phyloP scores from a whole-genome alignment of 2,113 vertebrate species.

The Psophia crepitans region DNA sequence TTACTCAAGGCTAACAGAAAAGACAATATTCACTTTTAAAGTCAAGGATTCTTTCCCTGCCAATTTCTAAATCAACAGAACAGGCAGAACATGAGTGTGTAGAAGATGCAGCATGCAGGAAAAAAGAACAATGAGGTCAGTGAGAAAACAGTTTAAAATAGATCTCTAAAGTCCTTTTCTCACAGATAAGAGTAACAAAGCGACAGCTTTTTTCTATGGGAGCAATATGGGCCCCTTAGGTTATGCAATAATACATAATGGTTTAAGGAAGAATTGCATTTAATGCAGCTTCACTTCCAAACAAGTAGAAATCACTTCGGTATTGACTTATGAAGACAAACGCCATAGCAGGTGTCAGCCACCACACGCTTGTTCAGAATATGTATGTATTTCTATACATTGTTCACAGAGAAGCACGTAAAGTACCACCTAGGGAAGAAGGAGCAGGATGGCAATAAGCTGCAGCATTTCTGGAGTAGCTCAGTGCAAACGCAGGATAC shows the following conservation, averaged over 20 bases:
- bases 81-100: neutral
- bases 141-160: constrained; percentile 10
- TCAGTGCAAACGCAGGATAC: neutral
- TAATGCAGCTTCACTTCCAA: neutral
- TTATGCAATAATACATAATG: neutral
- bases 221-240: neutral
- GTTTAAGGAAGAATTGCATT: constrained; percentile 9
- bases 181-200: neutral
- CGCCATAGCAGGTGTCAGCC: neutral
- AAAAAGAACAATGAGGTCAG: neutral
- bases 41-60: neutral
- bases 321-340: neutral
- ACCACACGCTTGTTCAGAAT: neutral
- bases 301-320: neutral
- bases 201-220: neutral
- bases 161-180: neutral
- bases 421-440: neutral
- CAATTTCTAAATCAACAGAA: neutral
- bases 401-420: neutral
- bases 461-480: neutral
- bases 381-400: neutral
- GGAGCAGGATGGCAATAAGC: neutral
- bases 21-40: neutral
- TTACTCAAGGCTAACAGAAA: neutral
- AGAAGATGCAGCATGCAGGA: neutral